Conservation (phyloP, 2,797 vertebrate species). For the Premnoplex brunnescens region DNA sequence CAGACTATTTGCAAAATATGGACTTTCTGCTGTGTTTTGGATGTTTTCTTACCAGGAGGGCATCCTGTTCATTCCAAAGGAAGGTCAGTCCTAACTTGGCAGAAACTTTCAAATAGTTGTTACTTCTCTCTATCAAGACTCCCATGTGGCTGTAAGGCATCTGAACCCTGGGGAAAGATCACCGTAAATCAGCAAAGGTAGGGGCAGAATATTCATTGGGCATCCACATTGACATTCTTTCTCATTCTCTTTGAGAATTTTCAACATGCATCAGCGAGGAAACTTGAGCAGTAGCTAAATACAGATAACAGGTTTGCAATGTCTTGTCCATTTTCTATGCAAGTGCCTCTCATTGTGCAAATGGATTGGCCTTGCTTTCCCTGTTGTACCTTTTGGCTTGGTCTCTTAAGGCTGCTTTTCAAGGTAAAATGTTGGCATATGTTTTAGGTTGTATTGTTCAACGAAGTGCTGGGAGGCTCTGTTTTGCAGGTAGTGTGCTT, state of each 20-base stretch:
- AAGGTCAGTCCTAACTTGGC: constrained; percentile 81
- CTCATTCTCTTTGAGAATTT: background rate
- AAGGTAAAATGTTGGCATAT: background rate
- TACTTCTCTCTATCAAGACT: constrained; percentile 77
- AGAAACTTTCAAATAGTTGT: constrained; percentile 77
- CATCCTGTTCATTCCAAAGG: constrained; percentile 83
- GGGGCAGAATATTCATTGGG: background rate
- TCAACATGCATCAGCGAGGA: background rate
- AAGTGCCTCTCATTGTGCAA: background rate
- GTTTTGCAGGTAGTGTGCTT: background rate
- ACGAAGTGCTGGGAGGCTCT: background rate
- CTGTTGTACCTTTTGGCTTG: background rate
- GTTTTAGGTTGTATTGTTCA: background rate
- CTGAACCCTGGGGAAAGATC: constrained; percentile 68
- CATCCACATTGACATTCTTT: background rate
- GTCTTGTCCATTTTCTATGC: background rate
- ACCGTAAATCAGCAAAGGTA: background rate
- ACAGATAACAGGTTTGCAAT: background rate
- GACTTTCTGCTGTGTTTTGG: background rate
- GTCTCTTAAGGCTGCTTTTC: background rate
- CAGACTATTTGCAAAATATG: background rate
- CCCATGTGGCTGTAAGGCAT: constrained; percentile 82
- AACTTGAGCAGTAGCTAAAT: background rate
- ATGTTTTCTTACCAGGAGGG: constrained; percentile 79
- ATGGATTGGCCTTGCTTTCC: background rate